phyloP scores from a whole-genome alignment of 2,797 vertebrate genomes.

The Diplodus sargus region DNA sequence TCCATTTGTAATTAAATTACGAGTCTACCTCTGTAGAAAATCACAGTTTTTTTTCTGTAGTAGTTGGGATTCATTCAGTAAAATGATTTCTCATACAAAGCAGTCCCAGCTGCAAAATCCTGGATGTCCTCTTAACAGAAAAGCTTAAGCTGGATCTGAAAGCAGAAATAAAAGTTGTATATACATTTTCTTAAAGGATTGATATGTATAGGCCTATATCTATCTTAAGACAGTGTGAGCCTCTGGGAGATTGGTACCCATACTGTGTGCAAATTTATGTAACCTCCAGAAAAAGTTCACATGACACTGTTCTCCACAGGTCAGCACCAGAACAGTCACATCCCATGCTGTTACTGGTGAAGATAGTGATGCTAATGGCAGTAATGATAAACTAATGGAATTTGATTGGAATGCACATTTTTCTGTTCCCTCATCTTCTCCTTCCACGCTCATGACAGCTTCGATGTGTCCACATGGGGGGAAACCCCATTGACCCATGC shows the following conservation, averaged over 20 bases:
- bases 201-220: background rate
- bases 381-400: slow-evolving; percentile 59
- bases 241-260: background rate
- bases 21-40: background rate
- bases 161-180: background rate
- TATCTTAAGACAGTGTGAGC: background rate
- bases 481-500: slow-evolving; percentile 55
- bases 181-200: background rate
- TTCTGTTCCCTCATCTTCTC: slow-evolving; percentile 14
- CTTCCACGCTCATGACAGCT: slow-evolving; percentile 39
- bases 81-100: background rate
- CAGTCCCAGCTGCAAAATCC: background rate
- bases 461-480: slow-evolving; percentile 44
- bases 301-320: slow-evolving; percentile 22
- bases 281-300: background rate
- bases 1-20: background rate
- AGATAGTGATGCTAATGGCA: slow-evolving; percentile 58
- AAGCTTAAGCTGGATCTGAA: background rate
- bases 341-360: slow-evolving; percentile 39
- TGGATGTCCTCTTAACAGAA: background rate
- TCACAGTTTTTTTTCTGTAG: background rate
- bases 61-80: background rate
- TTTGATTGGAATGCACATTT: slow-evolving; percentile 52
- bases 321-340: slow-evolving; percentile 13
- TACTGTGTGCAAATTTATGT: slow-evolving; percentile 1